These are phyloP conservation scores for Ceuthmochares aereus DNA, from an alignment of 2,113 vertebrate genomes.

Conservation along the genomic window DNA sequence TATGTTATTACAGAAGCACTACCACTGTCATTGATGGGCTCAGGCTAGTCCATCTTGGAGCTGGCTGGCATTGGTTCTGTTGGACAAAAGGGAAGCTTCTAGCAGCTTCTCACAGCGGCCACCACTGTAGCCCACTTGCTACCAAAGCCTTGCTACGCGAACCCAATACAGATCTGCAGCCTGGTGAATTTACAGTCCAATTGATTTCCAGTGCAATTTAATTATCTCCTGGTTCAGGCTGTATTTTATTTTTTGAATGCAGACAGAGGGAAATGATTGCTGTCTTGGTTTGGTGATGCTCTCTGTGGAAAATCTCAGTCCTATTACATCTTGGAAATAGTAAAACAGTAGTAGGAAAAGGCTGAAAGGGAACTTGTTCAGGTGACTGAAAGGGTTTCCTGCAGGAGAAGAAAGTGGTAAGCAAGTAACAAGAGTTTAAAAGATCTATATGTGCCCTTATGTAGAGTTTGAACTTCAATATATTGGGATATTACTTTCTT, in stretches of 20 bases:
- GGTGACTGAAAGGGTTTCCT: background rate
- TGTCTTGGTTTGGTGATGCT: background rate
- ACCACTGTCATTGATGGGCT: background rate
- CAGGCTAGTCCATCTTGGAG: too few species aligned
- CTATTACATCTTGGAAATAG: background rate
- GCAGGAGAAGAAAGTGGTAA: background rate
- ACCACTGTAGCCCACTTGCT: too few species aligned
- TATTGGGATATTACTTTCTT: background rate
- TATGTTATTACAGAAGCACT: background rate
- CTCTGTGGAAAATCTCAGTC: background rate
- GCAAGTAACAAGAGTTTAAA: background rate
- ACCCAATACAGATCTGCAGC: background rate
- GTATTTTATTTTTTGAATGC: background rate
- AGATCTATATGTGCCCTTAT: background rate
- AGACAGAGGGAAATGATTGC: background rate
- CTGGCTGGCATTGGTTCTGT: too few species aligned
- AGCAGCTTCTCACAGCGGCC: too few species aligned
- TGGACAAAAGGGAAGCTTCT: too few species aligned
- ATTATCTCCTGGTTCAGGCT: background rate
- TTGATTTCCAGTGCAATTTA: background rate
- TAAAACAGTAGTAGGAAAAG: background rate
- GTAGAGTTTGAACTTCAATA: background rate
- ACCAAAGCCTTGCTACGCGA: too few species aligned
- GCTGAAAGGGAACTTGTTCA: background rate
- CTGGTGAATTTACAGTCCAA: background rate